A percentile compares a stretch with the other conserved stretches of the same genome.
Conservation (phyloP, 2,888 invertebrate species). For the Stomorhina lunata region DNA sequence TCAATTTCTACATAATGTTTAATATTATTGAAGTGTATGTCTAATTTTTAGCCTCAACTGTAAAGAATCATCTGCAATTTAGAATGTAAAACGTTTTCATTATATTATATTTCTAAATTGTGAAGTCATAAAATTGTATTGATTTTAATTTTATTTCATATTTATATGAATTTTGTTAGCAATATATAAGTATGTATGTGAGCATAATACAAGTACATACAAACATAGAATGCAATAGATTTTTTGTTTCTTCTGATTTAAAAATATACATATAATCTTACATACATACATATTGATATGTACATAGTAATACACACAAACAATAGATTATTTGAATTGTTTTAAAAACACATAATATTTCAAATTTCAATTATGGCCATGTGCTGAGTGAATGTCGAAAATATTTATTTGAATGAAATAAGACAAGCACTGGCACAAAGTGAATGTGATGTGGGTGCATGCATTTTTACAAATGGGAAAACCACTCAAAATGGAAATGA, state of each 20-base stretch:
- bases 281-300: neutral
- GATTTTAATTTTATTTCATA: neutral
- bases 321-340: constrained; percentile 70
- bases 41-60: neutral
- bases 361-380: constrained; percentile 77
- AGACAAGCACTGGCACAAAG: neutral
- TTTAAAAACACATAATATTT: constrained; percentile 77
- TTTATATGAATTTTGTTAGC: no score
- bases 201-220: neutral
- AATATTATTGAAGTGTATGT: no score
- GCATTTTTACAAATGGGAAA: constrained; percentile 19
- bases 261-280: neutral
- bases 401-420: no score
- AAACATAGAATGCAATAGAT: constrained; percentile 1
- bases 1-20: no score
- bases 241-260: neutral
- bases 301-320: constrained; percentile 35
- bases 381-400: constrained; percentile 72
- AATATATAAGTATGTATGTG: constrained; percentile 3
- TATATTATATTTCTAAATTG: constrained; percentile 24
- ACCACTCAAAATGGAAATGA: constrained; percentile 30
- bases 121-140: constrained; percentile 22
- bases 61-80: neutral
- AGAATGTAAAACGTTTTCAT: neutral
- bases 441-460: neutral